Evolutionary conservation across 2,113 vertebrate species (phyloP), one percentile per base, ranked within the genome.

Genomic region (Stegastes partitus): DNA sequence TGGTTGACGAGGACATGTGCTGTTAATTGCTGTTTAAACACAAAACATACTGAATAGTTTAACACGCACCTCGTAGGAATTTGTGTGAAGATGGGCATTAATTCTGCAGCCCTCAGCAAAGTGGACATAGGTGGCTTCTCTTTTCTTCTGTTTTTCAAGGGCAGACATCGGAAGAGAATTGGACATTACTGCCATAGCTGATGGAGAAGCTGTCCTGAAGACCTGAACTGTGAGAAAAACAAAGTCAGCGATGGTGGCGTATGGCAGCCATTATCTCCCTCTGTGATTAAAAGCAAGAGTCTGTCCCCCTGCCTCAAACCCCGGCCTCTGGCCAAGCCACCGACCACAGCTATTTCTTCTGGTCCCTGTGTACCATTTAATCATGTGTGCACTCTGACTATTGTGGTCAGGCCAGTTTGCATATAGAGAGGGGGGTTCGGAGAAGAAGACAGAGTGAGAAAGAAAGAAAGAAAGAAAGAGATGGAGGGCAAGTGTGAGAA

Each of bases 231-330:
- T 57, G 77, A 81, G 81, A 85, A 91, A 89, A 89, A 90, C 76
- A 74, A 83, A 91, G 88, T 55, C 67, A 79, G 74, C 66, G 79
- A 74, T 3, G 26, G 82, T 74, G 66, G 75, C 75, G 71, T 94
- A 91, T 97, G 95, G 93, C 91, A 94, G 87, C 21, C 68, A 96
- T 96, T 96, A 96, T 93, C 90, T 92, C 81, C 81, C 79, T 81
- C 76, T 79, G 64, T 96, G 96, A 96, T 97, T 95, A 96, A 96
- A 97, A 96, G 89, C 53, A 19, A 95, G 76, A 93, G 91, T 92
- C 90, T 92, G 83, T 91, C 79, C 77, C 90, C 72, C 19, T 42
- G 68, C 68, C 47, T 85, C 66, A 70, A 87, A 54, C 69, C 75
- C 56, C 65, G 18, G 80, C 81, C 82, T 74, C 87, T 31, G 39